Percentiles rank a stretch among this genome's conserved stretches.
Evolutionary conservation across 1,140 invertebrate genomes (phyloP).

Genomic region (Marisa cornuarietis): DNA sequence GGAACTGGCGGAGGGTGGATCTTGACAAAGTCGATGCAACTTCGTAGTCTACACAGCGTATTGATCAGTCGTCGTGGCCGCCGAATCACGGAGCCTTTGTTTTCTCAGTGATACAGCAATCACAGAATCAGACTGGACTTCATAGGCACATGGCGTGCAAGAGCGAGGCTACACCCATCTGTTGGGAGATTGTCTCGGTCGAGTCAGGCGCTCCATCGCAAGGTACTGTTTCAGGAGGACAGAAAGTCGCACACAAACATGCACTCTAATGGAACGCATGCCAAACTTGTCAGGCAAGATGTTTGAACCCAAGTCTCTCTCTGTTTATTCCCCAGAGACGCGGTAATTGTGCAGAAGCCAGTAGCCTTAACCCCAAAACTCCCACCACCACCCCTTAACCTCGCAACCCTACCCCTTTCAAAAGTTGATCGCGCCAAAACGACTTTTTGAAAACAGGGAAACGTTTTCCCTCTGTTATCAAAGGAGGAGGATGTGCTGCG

Average conservation of each 20-base stretch:
- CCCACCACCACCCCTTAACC: no score
- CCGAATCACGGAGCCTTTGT: background rate
- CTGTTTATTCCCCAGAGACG: background rate
- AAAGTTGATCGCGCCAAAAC: slow-evolving; percentile 7
- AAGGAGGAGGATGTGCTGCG: slow-evolving; percentile 2
- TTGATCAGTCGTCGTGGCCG: background rate
- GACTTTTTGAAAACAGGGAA: slow-evolving; percentile 11
- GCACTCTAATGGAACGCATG: slow-evolving; percentile 4
- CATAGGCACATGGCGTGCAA: background rate
- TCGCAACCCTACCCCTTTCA: background rate
- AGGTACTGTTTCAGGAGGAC: background rate
- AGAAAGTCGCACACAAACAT: slow-evolving; percentile 5
- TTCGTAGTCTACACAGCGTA: background rate
- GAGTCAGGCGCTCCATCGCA: background rate
- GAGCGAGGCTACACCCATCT: background rate
- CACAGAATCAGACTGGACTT: no score
- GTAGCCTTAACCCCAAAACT: background rate
- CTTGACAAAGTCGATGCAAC: slow-evolving; percentile 1
- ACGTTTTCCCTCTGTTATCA: slow-evolving; percentile 4
- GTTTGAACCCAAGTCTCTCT: slow-evolving; percentile 5
- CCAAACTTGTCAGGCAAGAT: slow-evolving; percentile 8
- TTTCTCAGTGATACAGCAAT: background rate
- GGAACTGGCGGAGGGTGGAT: background rate
- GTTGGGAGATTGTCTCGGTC: background rate
- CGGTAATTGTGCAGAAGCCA: slow-evolving; percentile 9